A percentile compares a stretch with the other conserved stretches of the same genome.
phyloP scores from a whole-genome alignment of 2,797 vertebrate genomes.

The Choloepus didactylus region DNA sequence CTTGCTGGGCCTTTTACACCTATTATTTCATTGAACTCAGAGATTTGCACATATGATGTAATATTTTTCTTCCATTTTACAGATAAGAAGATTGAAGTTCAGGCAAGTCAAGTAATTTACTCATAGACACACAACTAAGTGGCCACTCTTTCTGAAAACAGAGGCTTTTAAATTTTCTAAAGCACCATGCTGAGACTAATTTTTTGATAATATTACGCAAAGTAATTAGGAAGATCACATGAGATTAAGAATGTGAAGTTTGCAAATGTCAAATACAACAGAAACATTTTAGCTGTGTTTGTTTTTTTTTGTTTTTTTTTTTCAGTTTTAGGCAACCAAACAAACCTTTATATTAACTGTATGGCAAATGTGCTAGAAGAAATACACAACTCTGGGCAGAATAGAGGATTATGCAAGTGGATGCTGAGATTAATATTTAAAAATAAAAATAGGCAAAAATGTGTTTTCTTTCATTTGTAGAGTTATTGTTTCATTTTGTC shows the following conservation, averaged over 20 bases:
- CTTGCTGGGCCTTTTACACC: too few species aligned
- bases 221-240: not conserved
- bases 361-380: not conserved
- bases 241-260: not conserved
- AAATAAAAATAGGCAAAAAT: not conserved
- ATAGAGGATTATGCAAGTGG: not conserved
- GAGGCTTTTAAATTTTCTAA: not conserved
- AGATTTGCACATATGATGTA: accelerated
- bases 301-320: too few species aligned
- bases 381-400: not conserved
- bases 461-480: not conserved
- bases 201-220: not conserved
- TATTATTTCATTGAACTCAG: not conserved
- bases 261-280: not conserved
- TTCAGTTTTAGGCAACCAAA: not conserved
- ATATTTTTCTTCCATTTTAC: not conserved
- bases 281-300: not conserved
- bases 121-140: not conserved
- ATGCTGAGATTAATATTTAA: not conserved
- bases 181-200: not conserved
- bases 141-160: not conserved
- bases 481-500: not conserved
- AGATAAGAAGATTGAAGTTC: not conserved
- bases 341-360: not conserved
- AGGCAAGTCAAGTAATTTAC: not conserved